A percentile compares a stretch with the other conserved stretches of the same genome.
Conservation (phyloP, 2,888 invertebrate genomes). For the Saturnia japonica region DNA sequence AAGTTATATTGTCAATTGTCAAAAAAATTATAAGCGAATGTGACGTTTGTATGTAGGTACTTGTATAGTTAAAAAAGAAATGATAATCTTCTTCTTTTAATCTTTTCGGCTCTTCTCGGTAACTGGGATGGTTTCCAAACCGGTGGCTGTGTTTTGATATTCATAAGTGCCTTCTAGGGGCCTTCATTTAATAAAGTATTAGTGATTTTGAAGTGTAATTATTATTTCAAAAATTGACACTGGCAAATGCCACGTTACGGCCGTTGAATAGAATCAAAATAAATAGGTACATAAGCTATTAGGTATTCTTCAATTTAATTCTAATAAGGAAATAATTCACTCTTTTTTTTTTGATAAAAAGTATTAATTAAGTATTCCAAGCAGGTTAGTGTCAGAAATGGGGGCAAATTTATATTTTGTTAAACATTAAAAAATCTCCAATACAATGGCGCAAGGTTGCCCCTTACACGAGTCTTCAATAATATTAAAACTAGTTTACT, state of each 20-base stretch:
- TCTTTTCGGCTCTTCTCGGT: no score
- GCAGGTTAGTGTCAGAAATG: constrained; percentile 46
- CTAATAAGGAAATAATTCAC: neutral
- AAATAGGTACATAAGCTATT: no score
- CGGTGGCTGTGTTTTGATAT: no score
- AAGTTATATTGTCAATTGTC: no score
- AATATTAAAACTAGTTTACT: constrained; percentile 67
- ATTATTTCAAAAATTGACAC: neutral
- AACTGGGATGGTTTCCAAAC: no score
- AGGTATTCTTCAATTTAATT: neutral
- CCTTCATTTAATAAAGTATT: no score
- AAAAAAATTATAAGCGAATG: no score
- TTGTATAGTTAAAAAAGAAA: no score
- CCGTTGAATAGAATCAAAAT: neutral
- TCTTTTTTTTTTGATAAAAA: neutral
- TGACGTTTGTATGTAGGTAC: no score
- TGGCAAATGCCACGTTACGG: neutral
- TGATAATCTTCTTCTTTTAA: no score
- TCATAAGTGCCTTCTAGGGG: no score
- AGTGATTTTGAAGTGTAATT: neutral
- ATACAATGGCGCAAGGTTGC: constrained; percentile 52
- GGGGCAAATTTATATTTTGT: constrained; percentile 31
- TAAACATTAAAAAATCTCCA: constrained; percentile 37
- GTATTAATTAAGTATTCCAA: no score
- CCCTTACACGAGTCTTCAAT: constrained; percentile 52